Base-by-base conservation (phyloP, 2,888 invertebrate genomes). In the Stenolophus ochropezus region DNA sequence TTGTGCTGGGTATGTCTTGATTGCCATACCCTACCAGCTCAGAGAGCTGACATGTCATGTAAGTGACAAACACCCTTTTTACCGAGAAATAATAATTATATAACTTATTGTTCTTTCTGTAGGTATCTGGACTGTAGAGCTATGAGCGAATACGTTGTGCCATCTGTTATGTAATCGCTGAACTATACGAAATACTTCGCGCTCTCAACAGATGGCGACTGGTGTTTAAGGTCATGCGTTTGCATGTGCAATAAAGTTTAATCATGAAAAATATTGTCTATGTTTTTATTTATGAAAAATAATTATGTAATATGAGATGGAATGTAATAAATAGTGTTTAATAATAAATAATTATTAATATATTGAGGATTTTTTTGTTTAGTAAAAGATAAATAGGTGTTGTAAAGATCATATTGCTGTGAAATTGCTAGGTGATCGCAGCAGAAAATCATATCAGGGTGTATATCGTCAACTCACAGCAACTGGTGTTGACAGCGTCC, bases 1-100 rank as follows among this genome's bases (percentile, higher is more conserved):
- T 91, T 85, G 94, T 94, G 94, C 93, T 94, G 94, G 90, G 94
- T 94, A 95, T 95, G 94, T 94, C 94, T 95, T 94, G 94, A 95
- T 94, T 88, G 90, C 94, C 95, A 94, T 95, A 94, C 94, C 94
- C 94, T 94, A 91, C 18, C 33, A 33, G 65, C 33, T 14, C 65
- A 2, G 89, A 89, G 89, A 33, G 14, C 65, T 8, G 33, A 89
- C 87, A 93, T 93, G 92, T 91, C 92, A 94, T 93, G 87, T 27
- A 93, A 94, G 93, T 91, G 92, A 91, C 93, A 93, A 93, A 91
- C 93, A 93, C 92, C 93, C 93, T 93, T 93, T 93, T 87, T n/a
- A n/a, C n/a, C n/a, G n/a, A n/a, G n/a, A n/a, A n/a, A n/a, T n/a
- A n/a, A n/a, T n/a, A n/a, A n/a, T n/a, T n/a, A n/a, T 61, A 25